These are phyloP conservation scores for Drosophila leonis DNA, from an alignment of 2,888 invertebrate species.

Conservation along the genomic window DNA sequence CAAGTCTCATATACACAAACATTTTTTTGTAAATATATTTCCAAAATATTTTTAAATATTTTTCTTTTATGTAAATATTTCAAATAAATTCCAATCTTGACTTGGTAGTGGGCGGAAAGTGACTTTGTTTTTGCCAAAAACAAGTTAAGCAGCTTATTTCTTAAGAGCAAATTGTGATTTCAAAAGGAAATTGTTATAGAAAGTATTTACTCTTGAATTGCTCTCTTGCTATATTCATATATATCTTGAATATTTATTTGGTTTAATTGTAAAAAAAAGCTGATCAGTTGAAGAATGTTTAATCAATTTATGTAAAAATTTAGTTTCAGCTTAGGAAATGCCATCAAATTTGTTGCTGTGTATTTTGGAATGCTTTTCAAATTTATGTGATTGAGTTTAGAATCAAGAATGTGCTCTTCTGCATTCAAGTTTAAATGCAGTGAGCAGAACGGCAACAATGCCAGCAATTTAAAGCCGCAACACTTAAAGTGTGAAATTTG, in stretches of 20 bases:
- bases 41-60: too few relatives aligned
- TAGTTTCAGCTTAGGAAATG: not conserved
- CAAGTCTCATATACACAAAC: too few relatives aligned
- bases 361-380: slow-evolving; percentile 5
- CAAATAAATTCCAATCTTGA: too few relatives aligned
- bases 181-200: not conserved
- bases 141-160: too few relatives aligned
- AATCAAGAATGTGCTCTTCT: slow-evolving; percentile 16
- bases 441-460: slow-evolving; percentile 39
- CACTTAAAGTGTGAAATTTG: slow-evolving; percentile 54
- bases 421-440: slow-evolving; percentile 30
- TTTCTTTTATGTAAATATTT: too few relatives aligned
- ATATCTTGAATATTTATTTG: not conserved
- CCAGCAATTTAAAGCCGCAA: slow-evolving; percentile 54
- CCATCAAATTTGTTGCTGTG: not conserved
- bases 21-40: too few relatives aligned
- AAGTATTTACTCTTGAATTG: not conserved
- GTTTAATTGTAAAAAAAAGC: too few relatives aligned
- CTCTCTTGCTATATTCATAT: not conserved
- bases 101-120: too few relatives aligned
- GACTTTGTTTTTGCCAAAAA: too few relatives aligned
- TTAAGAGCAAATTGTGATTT: too few relatives aligned
- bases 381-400: slow-evolving; percentile 32
- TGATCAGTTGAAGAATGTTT: not conserved
- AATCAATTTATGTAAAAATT: not conserved